Evolutionary conservation across 2,113 vertebrate genomes (phyloP).

Genomic region (Nannospalax galili): DNA sequence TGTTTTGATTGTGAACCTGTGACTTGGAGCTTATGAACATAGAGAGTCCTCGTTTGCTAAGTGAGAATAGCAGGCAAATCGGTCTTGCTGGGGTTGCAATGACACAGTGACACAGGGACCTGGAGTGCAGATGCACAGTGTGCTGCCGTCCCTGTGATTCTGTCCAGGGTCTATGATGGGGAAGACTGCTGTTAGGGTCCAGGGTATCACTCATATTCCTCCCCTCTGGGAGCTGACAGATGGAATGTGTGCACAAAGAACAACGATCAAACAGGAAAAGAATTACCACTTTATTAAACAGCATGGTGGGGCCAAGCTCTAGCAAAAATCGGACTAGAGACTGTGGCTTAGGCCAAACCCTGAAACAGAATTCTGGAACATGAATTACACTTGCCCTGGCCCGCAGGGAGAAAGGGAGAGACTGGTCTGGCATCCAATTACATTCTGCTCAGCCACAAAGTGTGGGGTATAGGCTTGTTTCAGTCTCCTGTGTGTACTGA

Average conservation of each 20-base stretch:
- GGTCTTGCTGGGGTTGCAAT: not conserved
- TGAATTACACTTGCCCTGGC: not conserved
- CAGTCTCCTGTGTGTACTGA: not conserved
- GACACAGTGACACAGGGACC: not conserved
- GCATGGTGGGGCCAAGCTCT: not conserved
- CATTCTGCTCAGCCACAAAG: not conserved
- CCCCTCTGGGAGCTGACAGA: not conserved
- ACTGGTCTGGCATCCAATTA: not conserved
- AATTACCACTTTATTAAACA: not conserved
- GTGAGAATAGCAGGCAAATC: not conserved
- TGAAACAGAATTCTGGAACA: not conserved
- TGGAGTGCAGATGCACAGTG: too few relatives aligned
- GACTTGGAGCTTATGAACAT: not conserved
- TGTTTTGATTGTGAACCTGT: not conserved
- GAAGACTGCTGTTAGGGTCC: not conserved
- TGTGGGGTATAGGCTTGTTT: fast-evolving
- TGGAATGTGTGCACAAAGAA: not conserved
- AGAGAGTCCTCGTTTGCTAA: not conserved
- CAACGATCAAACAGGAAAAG: not conserved
- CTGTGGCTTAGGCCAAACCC: not conserved
- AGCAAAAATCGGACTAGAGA: not conserved
- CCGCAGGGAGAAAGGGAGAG: not conserved
- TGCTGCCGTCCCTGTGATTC: not conserved
- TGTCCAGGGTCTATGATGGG: not conserved
- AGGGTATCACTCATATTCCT: not conserved